A percentile compares a stretch with the other conserved stretches of the same genome.
These are phyloP conservation scores for Rhadina sibilatrix DNA, from an alignment of 2,113 vertebrate genomes.

Conservation along the genomic window DNA sequence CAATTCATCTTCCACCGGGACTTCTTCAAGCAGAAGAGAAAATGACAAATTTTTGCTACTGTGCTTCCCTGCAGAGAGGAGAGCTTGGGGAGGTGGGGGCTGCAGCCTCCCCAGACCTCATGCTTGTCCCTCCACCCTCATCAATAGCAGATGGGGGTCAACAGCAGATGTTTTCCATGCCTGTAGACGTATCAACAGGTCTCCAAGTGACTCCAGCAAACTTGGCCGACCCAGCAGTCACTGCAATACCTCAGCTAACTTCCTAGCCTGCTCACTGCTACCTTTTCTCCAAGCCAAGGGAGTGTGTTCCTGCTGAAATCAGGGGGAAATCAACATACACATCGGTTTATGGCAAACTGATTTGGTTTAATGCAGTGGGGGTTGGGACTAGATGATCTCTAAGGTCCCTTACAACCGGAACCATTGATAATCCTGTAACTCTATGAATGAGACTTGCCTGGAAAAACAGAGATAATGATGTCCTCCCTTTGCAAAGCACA, in stretches of 20 bases:
- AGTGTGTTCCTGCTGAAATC: background rate
- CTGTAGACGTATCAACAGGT: background rate
- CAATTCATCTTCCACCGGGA: slow-evolving; percentile 51
- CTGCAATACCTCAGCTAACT: background rate
- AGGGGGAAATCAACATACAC: background rate
- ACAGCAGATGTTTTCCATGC: rapidly evolving
- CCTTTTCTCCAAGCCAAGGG: background rate
- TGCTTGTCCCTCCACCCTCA: background rate
- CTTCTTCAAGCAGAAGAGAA: slow-evolving; percentile 34
- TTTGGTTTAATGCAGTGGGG: background rate
- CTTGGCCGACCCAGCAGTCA: background rate
- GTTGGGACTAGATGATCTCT: background rate
- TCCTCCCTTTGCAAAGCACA: background rate
- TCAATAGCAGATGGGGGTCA: background rate
- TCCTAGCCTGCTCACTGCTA: background rate
- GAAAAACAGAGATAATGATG: background rate
- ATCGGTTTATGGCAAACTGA: background rate
- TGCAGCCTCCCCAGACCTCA: background rate
- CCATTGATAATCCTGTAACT: background rate
- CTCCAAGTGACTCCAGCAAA: background rate
- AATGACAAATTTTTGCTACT: background rate
- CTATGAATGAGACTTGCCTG: background rate
- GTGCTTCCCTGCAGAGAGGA: background rate
- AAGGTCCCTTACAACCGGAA: background rate
- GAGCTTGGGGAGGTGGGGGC: background rate